Evolutionary conservation across 2,797 vertebrate species (phyloP).

Genomic region (Rhinophrynus dorsalis): DNA sequence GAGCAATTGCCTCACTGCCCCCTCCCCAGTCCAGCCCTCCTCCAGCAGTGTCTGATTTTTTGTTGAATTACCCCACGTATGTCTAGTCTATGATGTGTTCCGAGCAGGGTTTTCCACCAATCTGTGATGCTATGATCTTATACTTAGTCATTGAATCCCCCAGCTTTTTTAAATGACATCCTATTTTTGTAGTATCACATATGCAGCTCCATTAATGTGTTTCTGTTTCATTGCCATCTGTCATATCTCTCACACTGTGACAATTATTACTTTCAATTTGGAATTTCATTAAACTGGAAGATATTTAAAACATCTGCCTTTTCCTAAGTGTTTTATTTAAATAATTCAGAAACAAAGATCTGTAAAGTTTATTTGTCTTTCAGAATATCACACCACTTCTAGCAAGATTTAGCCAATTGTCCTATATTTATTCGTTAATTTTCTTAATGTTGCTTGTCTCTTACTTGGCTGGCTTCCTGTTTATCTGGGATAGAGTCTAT

Average conservation of each 20-base stretch:
- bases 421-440: no score
- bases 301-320: conserved; percentile 20
- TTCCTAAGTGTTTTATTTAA: conserved; percentile 1
- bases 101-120: background rate
- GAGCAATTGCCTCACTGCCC: no score
- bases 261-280: conserved; percentile 13
- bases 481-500: no score
- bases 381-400: background rate
- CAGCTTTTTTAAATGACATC: conserved; percentile 2
- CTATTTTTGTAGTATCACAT: conserved; percentile 37
- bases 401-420: no score
- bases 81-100: background rate
- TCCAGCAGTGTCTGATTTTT: no score
- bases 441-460: no score
- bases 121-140: conserved; percentile 5
- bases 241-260: conserved; percentile 7
- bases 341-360: background rate
- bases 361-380: background rate
- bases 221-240: conserved; percentile 22
- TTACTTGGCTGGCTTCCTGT: no score
- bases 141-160: conserved; percentile 4
- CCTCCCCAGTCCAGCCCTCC: no score
- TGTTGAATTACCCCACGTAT: no score
- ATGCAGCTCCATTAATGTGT: conserved; percentile 21
- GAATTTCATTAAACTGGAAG: background rate